Evolutionary conservation across 2,888 invertebrate genomes (phyloP), one percentile per base, ranked within the genome.

Genomic region (Acanthosepion lycidas): DNA sequence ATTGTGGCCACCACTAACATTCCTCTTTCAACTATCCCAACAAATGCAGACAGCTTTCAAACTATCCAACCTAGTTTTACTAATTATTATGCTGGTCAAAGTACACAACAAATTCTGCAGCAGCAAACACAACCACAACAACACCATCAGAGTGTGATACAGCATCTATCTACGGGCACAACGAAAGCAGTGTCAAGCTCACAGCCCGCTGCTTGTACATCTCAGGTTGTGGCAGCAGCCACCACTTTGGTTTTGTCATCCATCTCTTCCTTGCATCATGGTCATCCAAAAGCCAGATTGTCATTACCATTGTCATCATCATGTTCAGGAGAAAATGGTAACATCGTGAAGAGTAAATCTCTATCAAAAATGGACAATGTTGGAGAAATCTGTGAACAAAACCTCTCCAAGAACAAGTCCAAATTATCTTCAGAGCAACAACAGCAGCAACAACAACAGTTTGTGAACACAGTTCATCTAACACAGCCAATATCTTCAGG

Each of bases 91-190:
- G 48, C 94, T 94, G 94, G 94, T 55, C 94, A 42, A 55, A 64
- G 42, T 42, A 64, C 94, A 48, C 94, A 94, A 55, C 93, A 93
- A 51, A 49, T 49, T 9, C 12, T 78, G 78, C 78, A 92, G 48
- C 78, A 78, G 15, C 78, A n/a, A n/a, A n/a, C 78, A 8, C 93
- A 93, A 53, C 93, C 53, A 8, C 78, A n/a, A n/a, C 78, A 78
- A n/a, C 93, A 93, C 28, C 94, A 94, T 55, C 94, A 94, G 55
- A 94, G 55, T 59, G 94, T 94, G 55, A 94, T 94, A 18, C 94
- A 94, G 64, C 94, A 94, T 42, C 64, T 94, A 8, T 53, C 94
- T 23, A 55, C 94, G 51, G 94, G 94, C 42, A 94, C 93, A 93
- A 53, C 93, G 53, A 93, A 93, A 53, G 78, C 78, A n/a, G 93